A percentile compares a stretch with the other conserved stretches of the same genome.
Conservation (phyloP, 2,113 vertebrate genomes). For the Nothobranchius furzeri region DNA sequence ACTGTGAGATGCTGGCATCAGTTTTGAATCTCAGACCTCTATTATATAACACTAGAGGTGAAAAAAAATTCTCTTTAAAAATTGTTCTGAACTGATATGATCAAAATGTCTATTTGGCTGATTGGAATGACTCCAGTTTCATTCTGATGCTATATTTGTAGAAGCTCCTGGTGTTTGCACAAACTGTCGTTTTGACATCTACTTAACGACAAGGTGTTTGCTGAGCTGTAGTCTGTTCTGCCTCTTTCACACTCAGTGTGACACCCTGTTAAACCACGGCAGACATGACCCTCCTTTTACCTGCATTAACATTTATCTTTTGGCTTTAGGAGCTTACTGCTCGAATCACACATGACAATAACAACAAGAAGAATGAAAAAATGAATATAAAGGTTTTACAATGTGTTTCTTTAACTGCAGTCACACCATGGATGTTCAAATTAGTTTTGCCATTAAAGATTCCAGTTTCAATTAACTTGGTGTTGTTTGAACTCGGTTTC, state of each 20-base stretch:
- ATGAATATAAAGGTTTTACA: neutral
- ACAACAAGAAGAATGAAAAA: too few relatives aligned
- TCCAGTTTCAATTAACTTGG: too few relatives aligned
- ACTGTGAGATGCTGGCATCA: neutral
- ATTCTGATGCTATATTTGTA: conserved; percentile 31
- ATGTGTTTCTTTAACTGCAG: too few relatives aligned
- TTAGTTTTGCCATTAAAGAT: too few relatives aligned
- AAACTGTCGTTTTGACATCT: conserved; percentile 46
- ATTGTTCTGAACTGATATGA: conserved; percentile 12
- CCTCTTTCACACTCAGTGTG: neutral
- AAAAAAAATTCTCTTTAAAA: conserved; percentile 9
- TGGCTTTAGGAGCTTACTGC: neutral
- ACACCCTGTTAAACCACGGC: neutral
- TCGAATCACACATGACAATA: neutral
- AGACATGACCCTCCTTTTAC: conserved; percentile 3
- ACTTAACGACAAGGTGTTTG: conserved; percentile 45
- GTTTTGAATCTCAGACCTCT: too few relatives aligned
- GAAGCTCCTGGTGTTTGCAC: conserved; percentile 22
- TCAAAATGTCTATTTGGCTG: conserved; percentile 14
- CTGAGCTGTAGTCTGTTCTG: conserved; percentile 40
- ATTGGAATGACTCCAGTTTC: conserved; percentile 34
- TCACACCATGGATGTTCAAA: too few relatives aligned
- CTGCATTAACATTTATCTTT: neutral
- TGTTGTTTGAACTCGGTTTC: too few relatives aligned
- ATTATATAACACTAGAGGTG: neutral